Evolutionary conservation across 1,140 invertebrate genomes (phyloP).

Genomic region (Aphis gossypii): DNA sequence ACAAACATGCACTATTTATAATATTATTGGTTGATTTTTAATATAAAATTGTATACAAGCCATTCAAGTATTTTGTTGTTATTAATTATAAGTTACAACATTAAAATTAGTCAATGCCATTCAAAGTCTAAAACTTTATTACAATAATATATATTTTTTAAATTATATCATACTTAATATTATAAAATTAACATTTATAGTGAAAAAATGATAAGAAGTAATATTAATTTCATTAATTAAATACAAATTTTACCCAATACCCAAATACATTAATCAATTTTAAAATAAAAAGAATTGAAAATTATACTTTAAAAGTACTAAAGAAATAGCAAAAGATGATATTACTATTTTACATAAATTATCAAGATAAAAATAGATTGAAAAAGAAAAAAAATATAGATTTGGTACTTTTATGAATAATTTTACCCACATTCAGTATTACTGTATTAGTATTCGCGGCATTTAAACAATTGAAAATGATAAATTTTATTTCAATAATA

Average conservation of each 20-base stretch:
- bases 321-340: not conserved
- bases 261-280: not conserved
- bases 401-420: not conserved
- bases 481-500: conserved; percentile 28
- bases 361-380: not conserved
- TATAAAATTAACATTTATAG: not conserved
- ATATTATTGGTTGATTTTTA: not conserved
- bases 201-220: not conserved
- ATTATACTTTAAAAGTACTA: not conserved
- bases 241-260: not conserved
- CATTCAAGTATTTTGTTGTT: not conserved
- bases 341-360: not conserved
- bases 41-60: not conserved
- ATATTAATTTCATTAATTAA: not conserved
- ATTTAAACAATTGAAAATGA: conserved; percentile 13
- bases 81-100: not conserved
- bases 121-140: not conserved
- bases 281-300: not conserved
- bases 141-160: not conserved
- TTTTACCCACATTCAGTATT: not conserved
- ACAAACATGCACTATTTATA: not conserved
- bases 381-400: not conserved
- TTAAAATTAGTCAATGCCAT: not conserved
- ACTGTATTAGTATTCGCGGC: conserved; percentile 9
- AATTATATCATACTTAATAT: not conserved